Conservation (phyloP, 2,888 invertebrate genomes). For the Dynastes hyllus region DNA sequence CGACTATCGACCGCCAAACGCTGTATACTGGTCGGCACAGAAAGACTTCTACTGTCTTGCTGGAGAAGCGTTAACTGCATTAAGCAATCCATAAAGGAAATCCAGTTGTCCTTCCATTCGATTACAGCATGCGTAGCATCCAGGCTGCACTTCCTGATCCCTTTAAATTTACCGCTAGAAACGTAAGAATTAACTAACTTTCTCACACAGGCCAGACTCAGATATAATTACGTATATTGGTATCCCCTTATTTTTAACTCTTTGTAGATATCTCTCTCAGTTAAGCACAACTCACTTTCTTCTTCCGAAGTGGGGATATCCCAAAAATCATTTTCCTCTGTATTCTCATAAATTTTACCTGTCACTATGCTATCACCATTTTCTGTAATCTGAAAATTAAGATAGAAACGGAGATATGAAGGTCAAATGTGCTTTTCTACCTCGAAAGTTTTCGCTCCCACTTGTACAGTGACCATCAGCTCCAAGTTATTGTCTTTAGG, state of each 20-base stretch:
- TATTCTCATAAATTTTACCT: too few species aligned
- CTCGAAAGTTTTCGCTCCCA: constrained; percentile 56
- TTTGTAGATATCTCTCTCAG: constrained; percentile 76
- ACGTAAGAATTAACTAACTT: neutral
- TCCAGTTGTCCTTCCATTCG: constrained; percentile 89
- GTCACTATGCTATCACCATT: constrained; percentile 41
- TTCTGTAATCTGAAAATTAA: constrained; percentile 48
- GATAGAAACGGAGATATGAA: neutral
- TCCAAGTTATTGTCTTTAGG: too few species aligned
- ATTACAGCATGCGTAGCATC: constrained; percentile 71
- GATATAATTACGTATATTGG: constrained; percentile 63
- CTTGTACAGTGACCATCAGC: constrained; percentile 59
- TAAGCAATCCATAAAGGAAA: constrained; percentile 91
- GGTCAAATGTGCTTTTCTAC: neutral
- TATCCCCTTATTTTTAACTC: constrained; percentile 81
- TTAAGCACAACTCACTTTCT: constrained; percentile 26
- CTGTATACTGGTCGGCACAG: constrained; percentile 76
- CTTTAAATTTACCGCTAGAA: too few species aligned
- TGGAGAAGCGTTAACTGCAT: constrained; percentile 86
- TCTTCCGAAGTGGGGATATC: neutral
- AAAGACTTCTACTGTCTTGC: constrained; percentile 78
- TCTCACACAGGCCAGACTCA: neutral
- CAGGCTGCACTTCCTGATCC: constrained; percentile 47
- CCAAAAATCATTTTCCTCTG: too few species aligned
- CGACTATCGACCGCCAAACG: constrained; percentile 54